Conservation (phyloP, 2,888 invertebrate genomes). For the Metellina segmentata region DNA sequence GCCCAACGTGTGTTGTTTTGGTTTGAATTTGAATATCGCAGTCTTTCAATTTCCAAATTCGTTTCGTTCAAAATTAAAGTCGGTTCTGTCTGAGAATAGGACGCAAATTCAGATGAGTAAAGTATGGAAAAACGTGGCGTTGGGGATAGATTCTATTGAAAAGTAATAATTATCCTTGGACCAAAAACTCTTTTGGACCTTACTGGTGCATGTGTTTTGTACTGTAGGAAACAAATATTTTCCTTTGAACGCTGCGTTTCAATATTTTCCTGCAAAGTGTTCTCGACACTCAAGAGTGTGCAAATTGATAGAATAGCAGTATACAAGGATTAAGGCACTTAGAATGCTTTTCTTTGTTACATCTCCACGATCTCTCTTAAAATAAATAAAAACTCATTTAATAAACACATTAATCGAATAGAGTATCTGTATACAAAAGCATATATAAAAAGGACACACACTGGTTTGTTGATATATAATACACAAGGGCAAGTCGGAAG, state of each 20-base stretch:
- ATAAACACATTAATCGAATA: slow-evolving; percentile 68
- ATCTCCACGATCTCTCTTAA: slow-evolving; percentile 52
- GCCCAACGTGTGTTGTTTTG: too few species aligned
- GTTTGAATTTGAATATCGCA: too few species aligned
- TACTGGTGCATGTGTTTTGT: too few species aligned
- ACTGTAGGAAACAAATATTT: too few species aligned
- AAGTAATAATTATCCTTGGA: too few species aligned
- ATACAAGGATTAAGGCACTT: slow-evolving; percentile 74
- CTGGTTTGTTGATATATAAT: slow-evolving; percentile 35
- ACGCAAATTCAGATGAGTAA: too few species aligned
- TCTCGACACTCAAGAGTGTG: slow-evolving; percentile 34
- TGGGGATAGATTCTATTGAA: too few species aligned
- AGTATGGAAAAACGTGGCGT: too few species aligned
- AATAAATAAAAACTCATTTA: slow-evolving; percentile 75
- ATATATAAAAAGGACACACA: slow-evolving; percentile 67
- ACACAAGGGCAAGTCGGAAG: slow-evolving; percentile 40
- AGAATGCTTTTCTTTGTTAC: slow-evolving; percentile 71
- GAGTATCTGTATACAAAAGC: slow-evolving; percentile 74
- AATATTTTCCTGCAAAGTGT: slow-evolving; percentile 32
- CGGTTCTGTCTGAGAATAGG: too few species aligned
- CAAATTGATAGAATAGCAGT: slow-evolving; percentile 51
- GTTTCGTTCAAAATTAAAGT: too few species aligned
- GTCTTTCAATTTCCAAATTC: too few species aligned
- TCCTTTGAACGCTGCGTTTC: not conserved
- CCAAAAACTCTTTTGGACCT: too few species aligned